phyloP scores from a whole-genome alignment of 2,888 invertebrate species.

The Nymphalis polychloros region DNA sequence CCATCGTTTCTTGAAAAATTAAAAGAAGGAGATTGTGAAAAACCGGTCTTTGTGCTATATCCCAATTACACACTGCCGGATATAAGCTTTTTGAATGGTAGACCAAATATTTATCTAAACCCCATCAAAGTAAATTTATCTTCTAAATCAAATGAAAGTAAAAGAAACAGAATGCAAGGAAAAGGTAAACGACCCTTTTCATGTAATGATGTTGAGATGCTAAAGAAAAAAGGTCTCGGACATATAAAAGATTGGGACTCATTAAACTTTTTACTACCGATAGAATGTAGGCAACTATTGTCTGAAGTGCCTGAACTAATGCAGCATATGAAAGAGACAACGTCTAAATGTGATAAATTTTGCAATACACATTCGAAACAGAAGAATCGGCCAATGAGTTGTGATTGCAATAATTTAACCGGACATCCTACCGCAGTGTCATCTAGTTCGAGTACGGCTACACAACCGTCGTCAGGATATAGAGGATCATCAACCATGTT shows the following conservation, averaged over 20 bases:
- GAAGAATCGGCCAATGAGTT: constrained; percentile 82
- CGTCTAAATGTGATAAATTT: constrained; percentile 68
- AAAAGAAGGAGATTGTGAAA: constrained; percentile 84
- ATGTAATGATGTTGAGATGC: constrained; percentile 89
- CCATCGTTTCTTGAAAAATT: constrained; percentile 87
- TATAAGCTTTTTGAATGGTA: constrained; percentile 88
- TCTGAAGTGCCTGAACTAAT: constrained; percentile 90
- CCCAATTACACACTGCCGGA: constrained; percentile 95
- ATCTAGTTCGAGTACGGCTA: constrained; percentile 86
- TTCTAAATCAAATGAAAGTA: constrained; percentile 64
- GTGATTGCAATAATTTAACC: constrained; percentile 81
- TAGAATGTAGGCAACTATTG: constrained; percentile 89
- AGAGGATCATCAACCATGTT: constrained; percentile 92
- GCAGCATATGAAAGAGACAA: constrained; percentile 81
- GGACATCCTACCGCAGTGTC: constrained; percentile 83
- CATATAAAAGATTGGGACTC: constrained; percentile 98
- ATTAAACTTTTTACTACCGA: constrained; percentile 91
- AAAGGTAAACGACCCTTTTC: constrained; percentile 86
- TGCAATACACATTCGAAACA: constrained; percentile 77
- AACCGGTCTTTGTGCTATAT: constrained; percentile 93
- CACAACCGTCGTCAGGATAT: constrained; percentile 93
- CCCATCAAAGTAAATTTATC: constrained; percentile 83
- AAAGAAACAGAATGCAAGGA: constrained; percentile 62
- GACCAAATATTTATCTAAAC: constrained; percentile 86
- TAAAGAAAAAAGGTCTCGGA: constrained; percentile 89